A percentile compares a stretch with the other conserved stretches of the same genome.
Evolutionary conservation across 2,888 invertebrate genomes (phyloP).

Genomic region (Malthinus flaveolus): DNA sequence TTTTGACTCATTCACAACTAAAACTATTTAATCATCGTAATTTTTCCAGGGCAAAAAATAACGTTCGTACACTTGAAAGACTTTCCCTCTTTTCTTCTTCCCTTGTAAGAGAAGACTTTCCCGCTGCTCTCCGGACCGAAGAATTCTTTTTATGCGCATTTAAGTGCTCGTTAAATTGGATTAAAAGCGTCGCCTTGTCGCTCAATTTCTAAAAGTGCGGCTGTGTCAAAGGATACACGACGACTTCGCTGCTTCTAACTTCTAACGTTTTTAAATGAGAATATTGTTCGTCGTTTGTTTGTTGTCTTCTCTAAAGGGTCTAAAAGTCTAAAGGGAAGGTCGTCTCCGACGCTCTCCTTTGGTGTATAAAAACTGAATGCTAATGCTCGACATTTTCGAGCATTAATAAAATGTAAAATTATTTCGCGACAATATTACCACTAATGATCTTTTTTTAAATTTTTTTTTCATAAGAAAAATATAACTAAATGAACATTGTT

Average conservation of each 20-base stretch:
- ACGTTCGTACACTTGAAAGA: background rate
- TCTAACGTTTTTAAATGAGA: background rate
- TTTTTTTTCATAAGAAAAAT: background rate
- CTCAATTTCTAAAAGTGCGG: conserved; percentile 5
- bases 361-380: no score
- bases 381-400: no score
- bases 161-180: conserved; percentile 22
- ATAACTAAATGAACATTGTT: background rate
- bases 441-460: no score
- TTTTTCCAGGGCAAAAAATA: no score
- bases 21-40: no score
- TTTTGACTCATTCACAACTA: no score
- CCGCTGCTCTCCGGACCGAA: conserved; percentile 1
- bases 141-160: conserved; percentile 10
- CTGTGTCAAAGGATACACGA: conserved; percentile 10
- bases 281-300: conserved; percentile 12
- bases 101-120: background rate
- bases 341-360: no score
- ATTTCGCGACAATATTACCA: no score
- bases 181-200: conserved; percentile 15
- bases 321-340: no score
- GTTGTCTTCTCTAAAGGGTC: no score
- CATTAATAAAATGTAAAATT: no score
- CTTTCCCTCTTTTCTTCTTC: background rate
- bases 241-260: conserved; percentile 4